Evolutionary conservation across 2,888 invertebrate genomes (phyloP), one percentile per base, ranked within the genome.

Genomic region (Diloba caeruleocephala): DNA sequence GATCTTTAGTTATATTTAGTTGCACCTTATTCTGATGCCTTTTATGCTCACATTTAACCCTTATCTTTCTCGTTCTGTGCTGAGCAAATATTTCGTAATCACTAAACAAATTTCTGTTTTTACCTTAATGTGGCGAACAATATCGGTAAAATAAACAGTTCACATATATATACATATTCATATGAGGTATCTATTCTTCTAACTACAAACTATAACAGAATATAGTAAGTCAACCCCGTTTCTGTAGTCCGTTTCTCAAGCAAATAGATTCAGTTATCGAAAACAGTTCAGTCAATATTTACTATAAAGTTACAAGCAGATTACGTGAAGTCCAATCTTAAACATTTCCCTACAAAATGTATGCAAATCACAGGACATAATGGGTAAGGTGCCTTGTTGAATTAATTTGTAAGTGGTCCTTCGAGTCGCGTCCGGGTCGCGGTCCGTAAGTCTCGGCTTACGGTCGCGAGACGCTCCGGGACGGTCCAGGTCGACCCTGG

Each of bases 391-490:
- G 64, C 65, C 65, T 64, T 65, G 60, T 60, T 42, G 75, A 81
- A 80, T 81, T 82, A 79, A 81, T 79, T 77, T 61, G 69, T 71
- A 71, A 78, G 71, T 60, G 64, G 61, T 53, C 67, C 56, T 72
- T 21, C 15, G 63, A 62, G 68, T 52, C 45, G 51, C 48, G 62
- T 39, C 44, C 63, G 44, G 55, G 23, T 64, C 55, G 56, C 62
- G 49, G 49, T 52, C 52, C 42, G 34, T 58, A 64, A 57, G 66
- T 69, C 72, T 64, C 61, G 64, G 76, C 64, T 71, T 74, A 75
- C 66, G 64, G 51, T 36, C 41, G 36, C 41, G 60, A 58, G 60
- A 36, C 59, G 58, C 26, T 19, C 36, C 21, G 59, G 60, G 41
- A 37, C 49, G 21, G 17, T 25, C 54, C 52, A 42, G 38, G 50